Base-by-base conservation (phyloP, 2,888 invertebrate genomes). In the Sminthurides aquaticus region DNA sequence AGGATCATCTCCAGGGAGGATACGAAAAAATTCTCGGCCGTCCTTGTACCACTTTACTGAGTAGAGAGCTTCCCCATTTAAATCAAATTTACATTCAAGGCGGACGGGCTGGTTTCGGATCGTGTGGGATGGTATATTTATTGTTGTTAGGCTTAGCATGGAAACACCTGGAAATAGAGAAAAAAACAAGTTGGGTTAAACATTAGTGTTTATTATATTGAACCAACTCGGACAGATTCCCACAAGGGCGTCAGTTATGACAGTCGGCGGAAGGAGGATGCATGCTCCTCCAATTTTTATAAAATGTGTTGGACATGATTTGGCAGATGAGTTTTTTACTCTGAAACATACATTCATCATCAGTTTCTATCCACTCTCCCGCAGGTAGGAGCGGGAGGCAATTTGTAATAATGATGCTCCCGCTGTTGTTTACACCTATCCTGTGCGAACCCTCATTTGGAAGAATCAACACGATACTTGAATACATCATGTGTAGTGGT, bases 41-140 rank as follows among this genome's bases (percentile, higher is more conserved):
- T 91, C 90, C 78, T 91, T 91, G 82, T 91, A 91, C 91, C 91
- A 92, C 81, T 91, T 91, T 76, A 91, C 91, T 34, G 91, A 90
- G 80, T 91, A 92, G 57, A 91, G 82, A 59, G 86, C 85, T 78
- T 91, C 91, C 2, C 85, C 86, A 74, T 90, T 89, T 78, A 92
- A 82, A 79, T 89, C 87, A 82, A 89, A 92, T 78, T 87, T 86
- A 80, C 91, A 91, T 77, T 88, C 88, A 74, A 92, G 81, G 65
- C 84, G 82, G 49, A 89, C 89, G 74, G 86, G 85, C 77, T 88
- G 86, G 75, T 89, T 87, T 69, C 88, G 83, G 67, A 90, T 86
- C 73, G 89, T 89, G 80, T 91, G 89, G 71, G 86, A 85, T 22
- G 91, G 91, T 77, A 92, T 87, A 74, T 87, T 84, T 65, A 92